Conservation (phyloP, 2,797 vertebrate genomes). For the Crenichthys baileyi region DNA sequence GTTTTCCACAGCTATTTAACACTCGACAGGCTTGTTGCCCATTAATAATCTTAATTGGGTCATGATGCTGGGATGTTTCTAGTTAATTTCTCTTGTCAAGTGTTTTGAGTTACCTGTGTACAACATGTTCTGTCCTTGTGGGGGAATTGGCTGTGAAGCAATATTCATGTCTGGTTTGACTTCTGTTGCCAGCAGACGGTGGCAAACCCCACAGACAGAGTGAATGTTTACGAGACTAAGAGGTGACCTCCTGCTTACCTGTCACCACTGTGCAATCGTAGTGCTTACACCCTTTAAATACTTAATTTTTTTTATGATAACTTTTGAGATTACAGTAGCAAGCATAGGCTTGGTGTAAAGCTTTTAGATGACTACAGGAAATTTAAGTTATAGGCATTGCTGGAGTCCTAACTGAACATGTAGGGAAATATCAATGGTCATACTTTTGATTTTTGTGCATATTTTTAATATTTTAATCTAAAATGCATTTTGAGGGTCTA, state of each 20-base stretch:
- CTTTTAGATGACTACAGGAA: not conserved
- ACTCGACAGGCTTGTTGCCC: not conserved
- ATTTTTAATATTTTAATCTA: not conserved
- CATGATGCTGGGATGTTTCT: not conserved
- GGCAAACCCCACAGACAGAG: slow-evolving; percentile 32
- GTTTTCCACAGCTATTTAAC: not conserved
- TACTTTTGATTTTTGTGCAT: not conserved
- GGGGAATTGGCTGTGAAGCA: slow-evolving; percentile 47
- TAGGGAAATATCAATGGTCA: too few species aligned
- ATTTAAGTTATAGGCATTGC: not conserved
- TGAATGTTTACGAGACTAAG: slow-evolving; percentile 36
- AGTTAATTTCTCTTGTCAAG: not conserved
- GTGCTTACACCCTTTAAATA: slow-evolving; percentile 24
- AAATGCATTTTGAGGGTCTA: not conserved
- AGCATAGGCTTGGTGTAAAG: not conserved
- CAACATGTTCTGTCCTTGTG: slow-evolving; percentile 42
- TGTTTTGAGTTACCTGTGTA: slow-evolving; percentile 2
- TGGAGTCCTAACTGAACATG: not conserved
- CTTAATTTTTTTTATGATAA: slow-evolving; percentile 48
- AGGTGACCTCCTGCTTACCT: slow-evolving; percentile 43
- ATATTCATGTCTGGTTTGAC: slow-evolving; percentile 46
- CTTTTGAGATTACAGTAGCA: not conserved
- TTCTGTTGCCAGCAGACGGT: slow-evolving; percentile 30
- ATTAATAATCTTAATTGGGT: not conserved
- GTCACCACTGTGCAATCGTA: slow-evolving; percentile 27